Conservation (phyloP, 2,888 invertebrate genomes). For the Antitype chi region DNA sequence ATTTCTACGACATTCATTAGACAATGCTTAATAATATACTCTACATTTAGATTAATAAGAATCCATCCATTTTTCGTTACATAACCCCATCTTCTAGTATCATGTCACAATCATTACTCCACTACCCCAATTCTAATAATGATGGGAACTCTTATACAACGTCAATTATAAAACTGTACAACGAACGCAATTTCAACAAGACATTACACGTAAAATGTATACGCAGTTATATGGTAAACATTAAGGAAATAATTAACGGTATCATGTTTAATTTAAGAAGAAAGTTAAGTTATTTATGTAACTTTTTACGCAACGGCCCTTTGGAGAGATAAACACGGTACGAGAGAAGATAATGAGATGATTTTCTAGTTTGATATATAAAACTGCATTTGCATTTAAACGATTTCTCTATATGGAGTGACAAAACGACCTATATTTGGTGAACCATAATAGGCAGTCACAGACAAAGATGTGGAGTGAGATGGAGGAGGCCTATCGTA, state of each 20-base stretch:
- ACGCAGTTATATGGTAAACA: slow-evolving; percentile 30
- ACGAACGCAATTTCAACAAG: slow-evolving; percentile 26
- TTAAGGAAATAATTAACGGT: slow-evolving; percentile 53
- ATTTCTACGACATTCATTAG: not conserved
- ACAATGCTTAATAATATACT: not conserved
- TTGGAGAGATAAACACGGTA: not conserved
- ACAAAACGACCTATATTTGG: not conserved
- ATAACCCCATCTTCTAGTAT: slow-evolving; percentile 15
- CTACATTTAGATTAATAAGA: not conserved
- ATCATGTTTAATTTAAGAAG: slow-evolving; percentile 19
- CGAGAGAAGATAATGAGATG: not conserved
- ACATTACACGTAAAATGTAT: slow-evolving; percentile 22
- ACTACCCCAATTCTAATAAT: slow-evolving; percentile 41
- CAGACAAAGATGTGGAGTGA: no score
- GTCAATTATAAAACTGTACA: slow-evolving; percentile 38
- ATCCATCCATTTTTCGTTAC: slow-evolving; percentile 1
- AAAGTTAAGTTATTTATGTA: slow-evolving; percentile 26
- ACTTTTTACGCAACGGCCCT: slow-evolving; percentile 9
- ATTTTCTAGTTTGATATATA: not conserved
- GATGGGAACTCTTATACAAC: slow-evolving; percentile 51
- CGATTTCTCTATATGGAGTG: not conserved
- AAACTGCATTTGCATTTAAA: not conserved
- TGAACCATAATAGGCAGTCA: not conserved
- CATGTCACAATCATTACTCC: slow-evolving; percentile 38
- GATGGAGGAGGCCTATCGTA: no score